phyloP scores from a whole-genome alignment of 2,113 vertebrate genomes.

The Prietella phreatophila region DNA sequence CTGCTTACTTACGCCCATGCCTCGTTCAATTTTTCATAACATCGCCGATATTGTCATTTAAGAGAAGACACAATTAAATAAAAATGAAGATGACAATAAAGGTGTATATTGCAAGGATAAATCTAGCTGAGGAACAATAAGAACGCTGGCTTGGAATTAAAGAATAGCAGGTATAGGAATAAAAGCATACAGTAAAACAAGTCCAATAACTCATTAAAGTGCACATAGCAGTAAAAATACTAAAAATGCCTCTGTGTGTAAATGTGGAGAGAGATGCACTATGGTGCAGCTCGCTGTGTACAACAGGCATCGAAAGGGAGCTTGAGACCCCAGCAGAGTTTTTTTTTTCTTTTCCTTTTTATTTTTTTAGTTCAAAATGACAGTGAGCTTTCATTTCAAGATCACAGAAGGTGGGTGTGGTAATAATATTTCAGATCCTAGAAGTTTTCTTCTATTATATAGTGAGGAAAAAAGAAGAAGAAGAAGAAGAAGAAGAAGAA shows the following conservation, averaged over 20 bases:
- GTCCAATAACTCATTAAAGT: slow-evolving; percentile 3
- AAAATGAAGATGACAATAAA: slow-evolving; percentile 12
- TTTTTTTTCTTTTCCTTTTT: background rate
- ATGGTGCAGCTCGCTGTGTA: background rate
- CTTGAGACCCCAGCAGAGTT: background rate
- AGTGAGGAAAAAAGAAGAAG: background rate
- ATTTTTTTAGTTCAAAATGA: background rate
- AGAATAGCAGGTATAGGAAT: background rate
- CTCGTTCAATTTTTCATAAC: slow-evolving; percentile 4
- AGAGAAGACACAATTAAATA: slow-evolving; percentile 22
- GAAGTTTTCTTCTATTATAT: background rate
- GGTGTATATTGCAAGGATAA: background rate
- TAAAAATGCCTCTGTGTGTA: background rate
- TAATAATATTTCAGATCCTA: background rate
- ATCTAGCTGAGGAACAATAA: background rate
- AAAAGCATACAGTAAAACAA: background rate
- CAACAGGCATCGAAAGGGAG: background rate
- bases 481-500: background rate
- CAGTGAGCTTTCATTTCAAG: background rate
- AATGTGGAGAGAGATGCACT: background rate
- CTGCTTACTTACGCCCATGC: background rate
- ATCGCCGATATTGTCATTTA: slow-evolving; percentile 1
- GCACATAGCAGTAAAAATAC: background rate
- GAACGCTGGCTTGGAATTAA: background rate
- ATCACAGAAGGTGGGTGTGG: background rate